phyloP scores from a whole-genome alignment of 2,888 invertebrate genomes.

The Emmelina monodactyla region DNA sequence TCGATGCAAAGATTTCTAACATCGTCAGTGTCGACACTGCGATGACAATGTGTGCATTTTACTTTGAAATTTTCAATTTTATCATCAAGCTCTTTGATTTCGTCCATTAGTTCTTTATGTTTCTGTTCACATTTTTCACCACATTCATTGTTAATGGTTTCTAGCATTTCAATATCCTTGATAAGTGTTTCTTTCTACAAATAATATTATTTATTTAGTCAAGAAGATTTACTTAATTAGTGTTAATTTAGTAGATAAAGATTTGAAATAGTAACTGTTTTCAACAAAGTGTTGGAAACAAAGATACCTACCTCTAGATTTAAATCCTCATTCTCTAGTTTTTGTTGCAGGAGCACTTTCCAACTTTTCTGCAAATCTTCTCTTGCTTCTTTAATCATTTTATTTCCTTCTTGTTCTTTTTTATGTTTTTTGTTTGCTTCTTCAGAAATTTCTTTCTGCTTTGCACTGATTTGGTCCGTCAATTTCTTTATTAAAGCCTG shows the following conservation, averaged over 20 bases:
- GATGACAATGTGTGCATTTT: constrained; percentile 34
- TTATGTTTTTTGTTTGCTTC: constrained; percentile 25
- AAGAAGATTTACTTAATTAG: too few relatives aligned
- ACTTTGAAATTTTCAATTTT: constrained; percentile 26
- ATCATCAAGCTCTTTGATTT: constrained; percentile 27
- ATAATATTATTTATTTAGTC: not conserved
- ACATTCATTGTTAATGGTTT: constrained; percentile 29
- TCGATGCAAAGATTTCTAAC: constrained; percentile 36
- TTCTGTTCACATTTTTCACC: constrained; percentile 30
- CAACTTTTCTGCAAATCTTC: constrained; percentile 41
- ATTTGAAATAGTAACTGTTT: not conserved
- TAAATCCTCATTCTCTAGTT: constrained; percentile 43
- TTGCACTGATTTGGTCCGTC: constrained; percentile 19
- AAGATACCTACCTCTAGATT: constrained; percentile 31
- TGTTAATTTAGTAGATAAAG: too few relatives aligned
- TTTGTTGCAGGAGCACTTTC: constrained; percentile 35
- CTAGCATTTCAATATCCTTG: constrained; percentile 34
- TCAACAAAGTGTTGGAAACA: not conserved
- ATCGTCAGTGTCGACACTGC: constrained; percentile 35
- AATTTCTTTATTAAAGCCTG: constrained; percentile 28
- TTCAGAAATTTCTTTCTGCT: constrained; percentile 20
- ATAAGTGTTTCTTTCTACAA: constrained; percentile 36
- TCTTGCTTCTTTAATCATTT: constrained; percentile 36
- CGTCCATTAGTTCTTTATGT: constrained; percentile 17
- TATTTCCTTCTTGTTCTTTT: constrained; percentile 35